These are phyloP conservation scores for Lacanobia oleracea DNA, from an alignment of 2,888 invertebrate genomes.

Conservation along the genomic window DNA sequence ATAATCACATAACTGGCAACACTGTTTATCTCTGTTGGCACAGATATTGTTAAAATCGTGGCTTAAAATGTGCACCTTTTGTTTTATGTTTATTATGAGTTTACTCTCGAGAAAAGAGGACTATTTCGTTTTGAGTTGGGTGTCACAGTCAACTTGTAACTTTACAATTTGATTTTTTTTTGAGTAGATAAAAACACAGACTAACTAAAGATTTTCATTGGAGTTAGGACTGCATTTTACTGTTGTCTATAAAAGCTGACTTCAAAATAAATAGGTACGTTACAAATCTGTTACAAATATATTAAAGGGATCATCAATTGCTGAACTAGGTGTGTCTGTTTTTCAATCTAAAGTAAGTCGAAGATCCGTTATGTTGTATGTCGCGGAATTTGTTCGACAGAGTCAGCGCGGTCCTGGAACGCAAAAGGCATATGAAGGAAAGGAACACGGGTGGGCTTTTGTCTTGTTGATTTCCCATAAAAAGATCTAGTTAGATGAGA, in stretches of 20 bases:
- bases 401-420: no score
- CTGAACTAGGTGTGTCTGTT: not conserved
- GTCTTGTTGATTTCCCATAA: no score
- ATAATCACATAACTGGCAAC: conserved; percentile 82
- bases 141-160: not conserved
- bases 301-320: not conserved
- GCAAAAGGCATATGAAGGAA: no score
- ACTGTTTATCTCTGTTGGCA: conserved; percentile 77
- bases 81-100: conserved; percentile 47
- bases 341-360: not conserved
- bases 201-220: no score
- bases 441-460: no score
- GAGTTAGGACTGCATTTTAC: no score
- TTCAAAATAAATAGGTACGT: no score
- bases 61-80: conserved; percentile 40
- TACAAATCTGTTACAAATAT: not conserved
- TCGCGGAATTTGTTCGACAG: no score
- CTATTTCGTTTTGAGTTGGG: not conserved
- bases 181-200: no score
- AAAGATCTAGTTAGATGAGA: not conserved
- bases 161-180: no score
- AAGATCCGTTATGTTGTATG: no score
- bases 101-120: conserved; percentile 1
- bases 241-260: no score
- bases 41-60: conserved; percentile 64